These are phyloP conservation scores for Gortyna flavago DNA, from an alignment of 2,888 invertebrate species.

Conservation along the genomic window DNA sequence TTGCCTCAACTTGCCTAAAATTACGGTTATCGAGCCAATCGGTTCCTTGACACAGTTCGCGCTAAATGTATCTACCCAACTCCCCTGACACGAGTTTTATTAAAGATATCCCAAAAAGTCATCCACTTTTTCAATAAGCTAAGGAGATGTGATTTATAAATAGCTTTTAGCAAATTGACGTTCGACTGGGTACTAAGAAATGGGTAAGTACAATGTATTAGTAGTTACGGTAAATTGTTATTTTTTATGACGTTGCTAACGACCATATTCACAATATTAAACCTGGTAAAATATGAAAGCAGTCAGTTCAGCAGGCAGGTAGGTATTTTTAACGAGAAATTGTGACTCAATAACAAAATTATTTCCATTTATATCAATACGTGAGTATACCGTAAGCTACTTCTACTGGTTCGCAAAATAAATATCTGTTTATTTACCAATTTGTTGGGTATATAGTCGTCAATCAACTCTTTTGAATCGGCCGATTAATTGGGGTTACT, in stretches of 20 bases:
- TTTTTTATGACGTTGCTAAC: not conserved
- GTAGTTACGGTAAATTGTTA: slow-evolving; percentile 1
- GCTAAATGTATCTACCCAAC: slow-evolving; percentile 69
- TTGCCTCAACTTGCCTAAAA: slow-evolving; percentile 80
- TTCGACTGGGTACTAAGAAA: slow-evolving; percentile 14
- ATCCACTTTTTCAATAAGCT: slow-evolving; percentile 75
- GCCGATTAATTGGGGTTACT: slow-evolving; percentile 48
- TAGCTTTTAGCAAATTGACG: slow-evolving; percentile 64
- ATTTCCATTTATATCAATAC: slow-evolving; percentile 41
- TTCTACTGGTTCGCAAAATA: slow-evolving; percentile 44
- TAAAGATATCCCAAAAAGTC: slow-evolving; percentile 71
- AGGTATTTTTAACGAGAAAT: slow-evolving; percentile 11
- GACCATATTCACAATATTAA: not conserved
- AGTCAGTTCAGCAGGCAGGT: not conserved
- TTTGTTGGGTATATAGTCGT: slow-evolving; percentile 37
- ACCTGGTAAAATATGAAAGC: not conserved
- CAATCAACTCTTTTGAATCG: slow-evolving; percentile 29
- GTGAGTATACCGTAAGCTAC: slow-evolving; percentile 38
- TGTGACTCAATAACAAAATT: slow-evolving; percentile 25
- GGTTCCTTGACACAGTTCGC: slow-evolving; percentile 71
- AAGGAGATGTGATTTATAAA: slow-evolving; percentile 70
- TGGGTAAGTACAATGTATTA: not conserved
- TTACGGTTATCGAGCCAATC: slow-evolving; percentile 83
- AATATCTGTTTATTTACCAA: slow-evolving; percentile 45
- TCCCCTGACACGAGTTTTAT: slow-evolving; percentile 72